Evolutionary conservation across 2,113 vertebrate species (phyloP).

Genomic region (Thryonomys swinderianus): DNA sequence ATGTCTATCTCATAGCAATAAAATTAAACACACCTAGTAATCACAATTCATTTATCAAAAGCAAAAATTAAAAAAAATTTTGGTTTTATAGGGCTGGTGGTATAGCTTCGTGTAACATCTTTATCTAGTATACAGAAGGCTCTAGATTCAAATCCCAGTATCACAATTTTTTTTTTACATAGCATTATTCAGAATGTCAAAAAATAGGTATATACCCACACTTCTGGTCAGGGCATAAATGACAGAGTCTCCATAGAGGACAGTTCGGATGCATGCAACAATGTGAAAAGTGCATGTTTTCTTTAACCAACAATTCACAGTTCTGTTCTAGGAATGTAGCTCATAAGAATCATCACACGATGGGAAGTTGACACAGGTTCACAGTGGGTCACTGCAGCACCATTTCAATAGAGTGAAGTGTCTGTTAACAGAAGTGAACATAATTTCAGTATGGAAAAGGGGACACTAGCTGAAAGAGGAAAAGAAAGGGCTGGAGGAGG

Average conservation of each 20-base stretch:
- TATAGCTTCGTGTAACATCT: background rate
- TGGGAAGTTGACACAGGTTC: background rate
- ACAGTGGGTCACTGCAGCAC: background rate
- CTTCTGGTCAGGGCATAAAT: background rate
- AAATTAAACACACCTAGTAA: background rate
- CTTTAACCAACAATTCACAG: background rate
- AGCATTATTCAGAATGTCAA: background rate
- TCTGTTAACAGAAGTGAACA: background rate
- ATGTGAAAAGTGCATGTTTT: background rate
- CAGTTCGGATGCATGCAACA: background rate
- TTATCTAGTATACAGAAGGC: background rate
- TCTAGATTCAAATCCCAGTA: background rate
- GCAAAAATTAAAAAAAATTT: background rate
- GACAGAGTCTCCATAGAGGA: background rate
- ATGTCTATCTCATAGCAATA: background rate
- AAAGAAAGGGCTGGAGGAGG: background rate
- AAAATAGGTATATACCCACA: background rate
- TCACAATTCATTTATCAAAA: background rate
- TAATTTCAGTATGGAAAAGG: background rate
- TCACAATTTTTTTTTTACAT: background rate
- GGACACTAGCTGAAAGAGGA: background rate
- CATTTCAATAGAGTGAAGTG: constrained; percentile 7
- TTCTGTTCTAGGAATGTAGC: background rate
- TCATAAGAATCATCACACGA: background rate
- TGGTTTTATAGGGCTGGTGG: background rate